Evolutionary conservation across 2,888 invertebrate species (phyloP), one percentile per base, ranked within the genome.

Genomic region (Chorisops tibialis): DNA sequence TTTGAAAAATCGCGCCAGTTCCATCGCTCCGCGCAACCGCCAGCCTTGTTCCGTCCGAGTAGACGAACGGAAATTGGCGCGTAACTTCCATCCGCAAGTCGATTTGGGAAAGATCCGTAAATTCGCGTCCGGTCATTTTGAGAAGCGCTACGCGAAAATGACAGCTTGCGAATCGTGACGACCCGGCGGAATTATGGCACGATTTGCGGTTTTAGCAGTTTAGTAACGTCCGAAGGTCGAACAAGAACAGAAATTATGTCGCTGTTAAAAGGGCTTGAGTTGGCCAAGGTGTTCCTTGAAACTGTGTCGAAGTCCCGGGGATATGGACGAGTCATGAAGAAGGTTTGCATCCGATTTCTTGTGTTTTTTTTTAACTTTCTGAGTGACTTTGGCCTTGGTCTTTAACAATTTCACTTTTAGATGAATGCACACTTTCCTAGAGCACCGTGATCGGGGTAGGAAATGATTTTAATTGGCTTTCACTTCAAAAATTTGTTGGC

Each of bases 271-370:
- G 74, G 75, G 19, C 60, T 77, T 2, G 76, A 79, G 51, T 68
- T 80, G 18, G 60, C 81, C 1, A 80, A 76, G 70, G 61, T 69
- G 37, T n/a, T 81, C 6, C 68, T 78, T 1, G 74, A 79, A 6
- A 71, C 58, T 62, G 63, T 76, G 1, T 47, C 70, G 1, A 75
- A 75, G 38, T 65, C 75, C 0, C 75, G 78, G 2, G 77, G 78
- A 7, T 81, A 79, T 65, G 81, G 79, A 43, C 74, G 71, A 35
- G 75, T 78, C 37, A 68, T 83, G 65, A 76, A 79, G 66, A 79
- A 81, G 69, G 83, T 82, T 67, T 71, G 71, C 69, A 35, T 39
- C 18, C n/a, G n/a, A n/a, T n/a, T n/a, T n/a, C n/a, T n/a, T n/a
- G n/a, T n/a, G n/a, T n/a, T n/a, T n/a, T n/a, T n/a, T n/a, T n/a